Conservation (phyloP, 1,140 invertebrate genomes). For the Lethocerus indicus region DNA sequence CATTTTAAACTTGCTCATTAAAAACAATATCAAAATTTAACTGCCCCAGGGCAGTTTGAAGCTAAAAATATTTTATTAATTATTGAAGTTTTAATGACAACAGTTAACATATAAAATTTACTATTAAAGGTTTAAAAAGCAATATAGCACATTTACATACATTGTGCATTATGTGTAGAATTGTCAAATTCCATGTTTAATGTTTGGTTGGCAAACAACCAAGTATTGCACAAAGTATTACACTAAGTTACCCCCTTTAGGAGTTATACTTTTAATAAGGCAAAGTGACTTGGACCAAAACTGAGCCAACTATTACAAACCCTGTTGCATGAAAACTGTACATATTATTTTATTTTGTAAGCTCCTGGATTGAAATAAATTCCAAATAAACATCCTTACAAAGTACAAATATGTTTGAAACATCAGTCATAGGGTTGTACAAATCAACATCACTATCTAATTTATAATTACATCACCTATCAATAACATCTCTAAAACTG, state of each 20-base stretch:
- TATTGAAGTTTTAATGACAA: not conserved
- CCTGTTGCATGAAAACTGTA: conserved; percentile 3
- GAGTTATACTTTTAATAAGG: conserved; percentile 5
- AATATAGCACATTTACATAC: conserved; percentile 1
- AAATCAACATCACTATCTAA: conserved; percentile 1
- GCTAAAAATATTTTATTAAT: too few relatives aligned
- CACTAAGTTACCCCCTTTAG: not conserved
- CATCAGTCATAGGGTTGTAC: conserved; percentile 8
- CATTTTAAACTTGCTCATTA: conserved; percentile 2
- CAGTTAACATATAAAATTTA: not conserved
- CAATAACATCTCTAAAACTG: not conserved
- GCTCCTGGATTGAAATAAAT: conserved; percentile 3
- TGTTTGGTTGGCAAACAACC: conserved; percentile 8
- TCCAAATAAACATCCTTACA: not conserved
- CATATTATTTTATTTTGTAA: not conserved
- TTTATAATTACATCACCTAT: conserved; percentile 2
- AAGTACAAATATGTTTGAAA: not conserved
- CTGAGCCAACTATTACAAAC: conserved; percentile 10
- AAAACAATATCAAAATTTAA: too few relatives aligned
- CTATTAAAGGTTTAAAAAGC: not conserved
- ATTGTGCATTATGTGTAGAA: conserved; percentile 4
- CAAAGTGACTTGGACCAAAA: conserved; percentile 11
- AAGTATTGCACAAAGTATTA: conserved; percentile 2
- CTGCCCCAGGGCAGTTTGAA: too few relatives aligned
- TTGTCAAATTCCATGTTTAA: conserved; percentile 10